phyloP scores from a whole-genome alignment of 2,113 vertebrate species.

The Benthochromis sp. region DNA sequence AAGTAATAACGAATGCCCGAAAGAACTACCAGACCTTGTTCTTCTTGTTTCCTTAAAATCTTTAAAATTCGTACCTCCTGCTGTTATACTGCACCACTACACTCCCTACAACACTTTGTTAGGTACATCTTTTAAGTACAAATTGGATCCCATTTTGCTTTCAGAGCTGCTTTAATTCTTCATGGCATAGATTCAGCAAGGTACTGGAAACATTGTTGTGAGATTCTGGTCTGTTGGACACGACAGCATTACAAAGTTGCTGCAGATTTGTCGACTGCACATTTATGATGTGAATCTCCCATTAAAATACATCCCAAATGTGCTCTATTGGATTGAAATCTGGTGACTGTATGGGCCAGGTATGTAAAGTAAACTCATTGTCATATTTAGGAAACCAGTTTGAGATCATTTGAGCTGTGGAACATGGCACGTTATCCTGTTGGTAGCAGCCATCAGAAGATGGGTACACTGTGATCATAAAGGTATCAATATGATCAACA shows the following conservation, averaged over 20 bases:
- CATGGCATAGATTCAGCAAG: neutral
- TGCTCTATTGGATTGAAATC: neutral
- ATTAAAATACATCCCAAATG: neutral
- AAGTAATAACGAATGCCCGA: neutral
- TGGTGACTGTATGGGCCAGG: neutral
- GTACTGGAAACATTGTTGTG: neutral
- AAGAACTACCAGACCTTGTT: neutral
- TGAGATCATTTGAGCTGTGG: neutral
- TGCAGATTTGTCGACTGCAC: neutral
- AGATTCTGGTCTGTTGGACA: neutral
- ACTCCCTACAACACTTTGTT: neutral
- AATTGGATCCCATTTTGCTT: neutral
- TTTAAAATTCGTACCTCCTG: neutral
- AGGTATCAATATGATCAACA: neutral
- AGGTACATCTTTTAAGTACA: neutral
- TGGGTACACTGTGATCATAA: neutral
- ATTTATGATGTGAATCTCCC: neutral
- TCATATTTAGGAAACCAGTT: neutral
- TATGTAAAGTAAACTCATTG: neutral
- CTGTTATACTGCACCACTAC: neutral
- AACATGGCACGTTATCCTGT: neutral
- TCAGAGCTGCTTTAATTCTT: neutral
- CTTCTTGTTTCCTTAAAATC: neutral
- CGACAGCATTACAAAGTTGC: neutral
- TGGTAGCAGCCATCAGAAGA: neutral